Evolutionary conservation across 2,113 vertebrate species (phyloP), one percentile per base, ranked within the genome.

Genomic region (Actenoides lindsayi): DNA sequence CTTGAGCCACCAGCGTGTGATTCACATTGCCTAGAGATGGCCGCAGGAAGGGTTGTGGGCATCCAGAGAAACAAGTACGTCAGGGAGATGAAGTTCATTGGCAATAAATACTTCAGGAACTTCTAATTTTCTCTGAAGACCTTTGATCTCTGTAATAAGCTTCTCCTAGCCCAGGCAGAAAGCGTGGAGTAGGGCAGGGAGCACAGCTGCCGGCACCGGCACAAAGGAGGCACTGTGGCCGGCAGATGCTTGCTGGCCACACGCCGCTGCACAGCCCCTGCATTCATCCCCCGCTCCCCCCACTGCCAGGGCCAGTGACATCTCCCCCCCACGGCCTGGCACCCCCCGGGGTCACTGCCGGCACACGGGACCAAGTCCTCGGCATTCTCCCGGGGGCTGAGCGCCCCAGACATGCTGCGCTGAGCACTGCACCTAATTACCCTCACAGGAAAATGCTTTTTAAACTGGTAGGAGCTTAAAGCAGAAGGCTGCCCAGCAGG

Each of bases 1-100:
- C 39, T 19, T 44, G n/a, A 87, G 44, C 19, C 0, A 0, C 16
- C 20, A 8, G 23, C 6, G 12, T 0, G 1, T 8, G 8, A 42
- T 11, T 90, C 39, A 4, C 31, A 10, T 23, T 2, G 3, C 24
- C 19, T 33, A 41, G 33, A 7, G 17, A 16, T 1, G 9, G n/a
- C 5, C 6, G 24, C n/a, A 8, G 0, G 0, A 48, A 81, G 81
- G 42, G 28, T 5, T 63, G 48, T 1, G 20, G 33, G 28, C 48
- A 75, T 21, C n/a, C 62, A 44, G 33, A 44, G 70, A 25, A 37
- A 20, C 41, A 60, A 46, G 16, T 5, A 48, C 69, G 15, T 31
- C 0, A 1, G 11, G 27, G 31, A 28, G 41, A 50, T 25, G 25
- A 75, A 41, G 37, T 6, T 50, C 37, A 41, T 10, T 8, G 53